Percentiles rank a stretch among this genome's conserved stretches.
Evolutionary conservation across 2,113 vertebrate species (phyloP).

Genomic region (Lota lota): DNA sequence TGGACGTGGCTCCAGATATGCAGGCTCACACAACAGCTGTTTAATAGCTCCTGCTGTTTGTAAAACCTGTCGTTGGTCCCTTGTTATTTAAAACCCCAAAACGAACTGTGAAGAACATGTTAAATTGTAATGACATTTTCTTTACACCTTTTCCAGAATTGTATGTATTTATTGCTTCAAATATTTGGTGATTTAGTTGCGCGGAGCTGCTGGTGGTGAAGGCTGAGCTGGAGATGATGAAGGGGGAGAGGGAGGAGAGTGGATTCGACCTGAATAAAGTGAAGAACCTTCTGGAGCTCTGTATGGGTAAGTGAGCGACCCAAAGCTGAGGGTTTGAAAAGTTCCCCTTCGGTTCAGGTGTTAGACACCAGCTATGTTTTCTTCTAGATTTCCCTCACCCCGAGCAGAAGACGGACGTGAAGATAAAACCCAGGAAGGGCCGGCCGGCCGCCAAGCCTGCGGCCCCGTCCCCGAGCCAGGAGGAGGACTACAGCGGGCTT

Average conservation of each 20-base stretch:
- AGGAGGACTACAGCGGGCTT: conserved; percentile 61
- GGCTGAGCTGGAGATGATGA: conserved; percentile 83
- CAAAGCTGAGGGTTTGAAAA: too few relatives aligned
- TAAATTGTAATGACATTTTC: too few relatives aligned
- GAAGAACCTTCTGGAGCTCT: conserved; percentile 79
- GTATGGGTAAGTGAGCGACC: conserved; percentile 69
- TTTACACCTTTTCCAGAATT: too few relatives aligned
- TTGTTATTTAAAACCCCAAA: background rate
- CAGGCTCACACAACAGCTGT: too few relatives aligned
- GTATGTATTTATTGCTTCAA: background rate
- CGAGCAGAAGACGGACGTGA: conserved; percentile 40
- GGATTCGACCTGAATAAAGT: conserved; percentile 78
- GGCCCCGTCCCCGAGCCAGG: conserved; percentile 17
- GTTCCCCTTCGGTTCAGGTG: too few relatives aligned
- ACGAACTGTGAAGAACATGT: too few relatives aligned
- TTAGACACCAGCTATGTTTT: background rate
- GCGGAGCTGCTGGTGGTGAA: conserved; percentile 84
- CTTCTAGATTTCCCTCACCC: conserved; percentile 45
- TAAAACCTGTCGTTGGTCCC: background rate
- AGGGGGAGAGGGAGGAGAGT: conserved; percentile 75
- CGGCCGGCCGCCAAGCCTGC: conserved; percentile 31
- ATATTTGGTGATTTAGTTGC: conserved; percentile 67
- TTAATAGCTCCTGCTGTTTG: too few relatives aligned
- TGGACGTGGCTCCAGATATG: background rate
- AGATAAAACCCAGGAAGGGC: conserved; percentile 79